phyloP scores from a whole-genome alignment of 2,797 vertebrate genomes.

The Lepilemur ruficaudatus region DNA sequence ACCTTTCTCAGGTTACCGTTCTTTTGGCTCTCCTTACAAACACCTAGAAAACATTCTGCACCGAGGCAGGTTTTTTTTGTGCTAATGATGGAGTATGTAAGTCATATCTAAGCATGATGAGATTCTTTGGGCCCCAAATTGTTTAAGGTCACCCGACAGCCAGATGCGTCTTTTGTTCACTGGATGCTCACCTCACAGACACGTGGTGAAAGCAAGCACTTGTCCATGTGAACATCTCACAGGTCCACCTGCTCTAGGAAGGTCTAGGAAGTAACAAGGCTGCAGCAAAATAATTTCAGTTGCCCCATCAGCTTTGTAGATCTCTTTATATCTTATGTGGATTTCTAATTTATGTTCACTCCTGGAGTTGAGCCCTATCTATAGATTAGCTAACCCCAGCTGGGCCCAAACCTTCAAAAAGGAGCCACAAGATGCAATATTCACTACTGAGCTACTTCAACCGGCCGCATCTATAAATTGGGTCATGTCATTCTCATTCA shows the following conservation, averaged over 20 bases:
- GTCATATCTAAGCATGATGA: not conserved
- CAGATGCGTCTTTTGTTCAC: not conserved
- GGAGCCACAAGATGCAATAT: not conserved
- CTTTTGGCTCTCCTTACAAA: not conserved
- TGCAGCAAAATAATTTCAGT: constrained; percentile 38
- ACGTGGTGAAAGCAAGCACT: not conserved
- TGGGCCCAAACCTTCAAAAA: not conserved
- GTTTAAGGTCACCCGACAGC: not conserved
- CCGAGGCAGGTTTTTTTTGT: not conserved
- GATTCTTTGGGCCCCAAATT: not conserved
- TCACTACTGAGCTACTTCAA: not conserved
- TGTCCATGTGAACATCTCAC: not conserved
- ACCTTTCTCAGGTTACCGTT: not conserved
- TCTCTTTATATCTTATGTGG: not conserved
- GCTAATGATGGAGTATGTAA: not conserved
- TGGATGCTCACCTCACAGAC: not conserved
- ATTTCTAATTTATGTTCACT: constrained; percentile 27
- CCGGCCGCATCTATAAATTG: not conserved
- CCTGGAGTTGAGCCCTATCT: not conserved
- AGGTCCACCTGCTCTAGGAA: constrained; percentile 23
- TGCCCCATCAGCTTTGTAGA: not conserved
- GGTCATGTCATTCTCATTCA: not conserved
- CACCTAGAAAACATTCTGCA: not conserved
- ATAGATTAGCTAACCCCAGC: not conserved
- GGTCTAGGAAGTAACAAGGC: not conserved